phyloP scores from a whole-genome alignment of 2,888 invertebrate genomes.

The Meliscaeva auricollis region DNA sequence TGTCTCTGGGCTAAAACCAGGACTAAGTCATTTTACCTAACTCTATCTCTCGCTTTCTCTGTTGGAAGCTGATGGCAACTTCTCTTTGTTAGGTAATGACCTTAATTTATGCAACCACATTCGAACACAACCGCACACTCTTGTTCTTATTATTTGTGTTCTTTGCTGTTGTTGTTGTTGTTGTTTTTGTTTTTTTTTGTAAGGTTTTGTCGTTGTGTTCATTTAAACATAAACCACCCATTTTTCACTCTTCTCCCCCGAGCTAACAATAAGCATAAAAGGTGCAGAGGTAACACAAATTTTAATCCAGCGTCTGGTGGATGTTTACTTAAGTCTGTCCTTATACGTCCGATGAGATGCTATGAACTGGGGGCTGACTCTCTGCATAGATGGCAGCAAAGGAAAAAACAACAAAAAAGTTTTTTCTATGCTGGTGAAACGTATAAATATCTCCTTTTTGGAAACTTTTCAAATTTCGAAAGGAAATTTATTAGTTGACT shows the following conservation, averaged over 20 bases:
- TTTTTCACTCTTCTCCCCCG: not conserved
- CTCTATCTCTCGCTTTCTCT: not conserved
- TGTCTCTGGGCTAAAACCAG: conserved; percentile 6
- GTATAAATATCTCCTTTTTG: conserved; percentile 28
- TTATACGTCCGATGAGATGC: conserved; percentile 30
- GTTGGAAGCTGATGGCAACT: conserved; percentile 3
- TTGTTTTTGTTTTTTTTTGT: conserved; percentile 44
- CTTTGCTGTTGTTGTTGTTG: conserved; percentile 37
- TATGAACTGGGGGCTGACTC: not conserved
- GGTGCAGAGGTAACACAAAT: conserved; percentile 53
- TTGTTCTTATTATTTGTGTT: conserved; percentile 60
- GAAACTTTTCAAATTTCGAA: conserved; percentile 72
- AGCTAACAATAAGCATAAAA: not conserved
- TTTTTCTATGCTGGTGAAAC: conserved; percentile 13
- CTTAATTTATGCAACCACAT: conserved; percentile 73
- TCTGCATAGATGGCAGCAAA: no score
- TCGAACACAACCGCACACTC: conserved; percentile 59
- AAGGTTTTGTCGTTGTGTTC: conserved; percentile 66
- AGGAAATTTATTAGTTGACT: conserved; percentile 68
- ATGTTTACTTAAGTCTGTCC: conserved; percentile 69
- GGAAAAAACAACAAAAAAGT: conserved; percentile 16
- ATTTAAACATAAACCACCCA: conserved; percentile 52
- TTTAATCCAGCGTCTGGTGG: conserved; percentile 69
- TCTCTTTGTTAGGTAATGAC: conserved; percentile 52
- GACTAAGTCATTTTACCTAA: not conserved